Conservation (phyloP, 2,797 vertebrate species). For the Bradypodion ventrale region DNA sequence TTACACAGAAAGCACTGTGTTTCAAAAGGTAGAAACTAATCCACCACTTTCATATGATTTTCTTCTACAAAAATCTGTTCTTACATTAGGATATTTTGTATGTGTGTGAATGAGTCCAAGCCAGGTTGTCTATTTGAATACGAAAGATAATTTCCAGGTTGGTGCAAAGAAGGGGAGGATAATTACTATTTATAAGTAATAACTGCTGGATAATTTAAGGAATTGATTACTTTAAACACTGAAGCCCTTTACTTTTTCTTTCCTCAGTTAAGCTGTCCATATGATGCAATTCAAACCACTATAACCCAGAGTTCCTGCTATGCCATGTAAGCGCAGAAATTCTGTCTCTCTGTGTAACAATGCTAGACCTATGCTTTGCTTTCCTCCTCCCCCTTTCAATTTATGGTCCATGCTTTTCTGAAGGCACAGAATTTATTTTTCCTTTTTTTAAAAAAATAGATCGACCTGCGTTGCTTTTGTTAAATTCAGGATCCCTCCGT, state of each 20-base stretch:
- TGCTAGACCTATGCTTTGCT: slow-evolving; percentile 58
- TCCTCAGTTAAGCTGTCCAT: slow-evolving; percentile 57
- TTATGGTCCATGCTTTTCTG: slow-evolving; percentile 62
- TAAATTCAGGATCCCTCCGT: slow-evolving; percentile 56
- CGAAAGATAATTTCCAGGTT: slow-evolving; percentile 75
- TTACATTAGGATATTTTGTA: slow-evolving; percentile 72
- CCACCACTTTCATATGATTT: slow-evolving; percentile 81
- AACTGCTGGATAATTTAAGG: slow-evolving; percentile 74
- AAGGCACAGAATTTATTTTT: slow-evolving; percentile 60
- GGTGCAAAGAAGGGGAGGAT: slow-evolving; percentile 62
- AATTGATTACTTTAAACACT: slow-evolving; percentile 72
- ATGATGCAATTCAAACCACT: slow-evolving; percentile 56
- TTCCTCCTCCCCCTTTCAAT: slow-evolving; percentile 51
- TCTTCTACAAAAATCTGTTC: slow-evolving; percentile 77
- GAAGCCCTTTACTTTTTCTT: slow-evolving; percentile 72
- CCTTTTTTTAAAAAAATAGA: slow-evolving; percentile 31
- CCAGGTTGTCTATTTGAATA: slow-evolving; percentile 75
- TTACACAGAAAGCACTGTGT: slow-evolving; percentile 85
- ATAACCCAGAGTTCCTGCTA: slow-evolving; percentile 64
- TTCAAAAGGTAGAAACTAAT: slow-evolving; percentile 86
- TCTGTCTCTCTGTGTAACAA: slow-evolving; percentile 58
- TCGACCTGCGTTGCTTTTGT: slow-evolving; percentile 68
- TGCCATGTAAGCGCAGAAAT: slow-evolving; percentile 56
- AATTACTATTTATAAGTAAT: slow-evolving; percentile 78
- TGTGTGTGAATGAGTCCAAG: slow-evolving; percentile 36